These are phyloP conservation scores for Pseudopleuronectes americanus DNA, from an alignment of 2,797 vertebrate species.

Conservation along the genomic window DNA sequence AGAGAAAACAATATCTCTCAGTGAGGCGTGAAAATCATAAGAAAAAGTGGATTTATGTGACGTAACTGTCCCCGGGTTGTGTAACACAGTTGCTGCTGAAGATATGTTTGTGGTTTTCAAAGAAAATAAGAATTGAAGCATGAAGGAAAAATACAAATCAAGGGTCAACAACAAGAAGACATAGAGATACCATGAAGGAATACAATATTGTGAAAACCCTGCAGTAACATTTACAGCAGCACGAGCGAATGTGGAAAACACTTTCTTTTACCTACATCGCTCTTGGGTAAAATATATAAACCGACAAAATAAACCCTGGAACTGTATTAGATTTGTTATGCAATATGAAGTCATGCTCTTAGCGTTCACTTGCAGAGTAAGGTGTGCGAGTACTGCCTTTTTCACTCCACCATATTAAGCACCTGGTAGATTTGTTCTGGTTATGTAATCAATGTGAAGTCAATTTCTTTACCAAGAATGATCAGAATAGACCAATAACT, in stretches of 20 bases:
- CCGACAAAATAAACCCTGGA: not conserved
- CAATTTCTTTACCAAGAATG: not conserved
- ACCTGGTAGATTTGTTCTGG: slow-evolving; percentile 19
- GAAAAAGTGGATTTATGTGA: slow-evolving; percentile 42
- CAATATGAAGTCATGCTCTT: slow-evolving; percentile 19
- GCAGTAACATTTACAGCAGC: slow-evolving; percentile 9
- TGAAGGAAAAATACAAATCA: not conserved
- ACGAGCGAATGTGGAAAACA: not conserved
- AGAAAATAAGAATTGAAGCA: not conserved
- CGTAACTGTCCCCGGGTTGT: slow-evolving; percentile 20
- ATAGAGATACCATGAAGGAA: not conserved
- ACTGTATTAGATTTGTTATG: slow-evolving; percentile 34
- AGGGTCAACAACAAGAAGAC: not conserved
- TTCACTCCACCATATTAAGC: not conserved
- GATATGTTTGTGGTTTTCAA: slow-evolving; percentile 2
- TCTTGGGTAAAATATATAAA: slow-evolving; percentile 13
- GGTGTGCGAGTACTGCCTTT: slow-evolving; percentile 19
- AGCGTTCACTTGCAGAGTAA: slow-evolving; percentile 9
- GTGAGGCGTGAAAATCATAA: slow-evolving; percentile 11
- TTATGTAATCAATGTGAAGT: slow-evolving; percentile 29
- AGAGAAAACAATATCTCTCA: slow-evolving; percentile 25
- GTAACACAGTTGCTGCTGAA: slow-evolving; percentile 4
- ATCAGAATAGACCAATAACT: slow-evolving; percentile 13
- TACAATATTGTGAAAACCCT: not conserved
- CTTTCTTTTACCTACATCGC: slow-evolving; percentile 12